Evolutionary conservation across 2,113 vertebrate species (phyloP), one percentile per base, ranked within the genome.

Genomic region (Saccopteryx bilineata): DNA sequence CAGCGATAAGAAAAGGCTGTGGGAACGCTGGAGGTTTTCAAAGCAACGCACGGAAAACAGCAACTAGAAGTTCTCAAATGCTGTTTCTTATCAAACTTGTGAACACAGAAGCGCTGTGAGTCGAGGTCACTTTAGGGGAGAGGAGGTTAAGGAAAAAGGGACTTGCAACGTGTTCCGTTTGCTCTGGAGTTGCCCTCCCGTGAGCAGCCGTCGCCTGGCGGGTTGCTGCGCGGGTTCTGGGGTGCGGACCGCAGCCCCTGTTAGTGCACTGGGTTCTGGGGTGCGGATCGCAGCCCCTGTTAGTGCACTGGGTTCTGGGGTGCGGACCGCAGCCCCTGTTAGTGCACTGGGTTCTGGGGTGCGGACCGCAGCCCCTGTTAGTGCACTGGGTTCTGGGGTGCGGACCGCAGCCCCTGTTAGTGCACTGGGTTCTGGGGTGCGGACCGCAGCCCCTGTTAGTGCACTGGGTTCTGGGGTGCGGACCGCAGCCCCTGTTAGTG

Each of bases 1-100:
- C 0, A n/a, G 18, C 48, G 26, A 39, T 13, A 28, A 93, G 88
- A 54, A 58, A 86, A 80, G 54, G 10, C 14, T 18, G 9, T 33
- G 2, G 1, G 52, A 69, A 39, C 11, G 21, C 31, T 56, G 0
- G 58, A 13, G 5, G 15, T 21, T 60, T 84, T n/a, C 33, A 23
- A 97, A 83, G 79, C 19, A 65, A 48, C 28, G 9, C 48, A 65
- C 13, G 4, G 8, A 68, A 92, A 80, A 61, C 50, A 46, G 97
- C 96, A 97, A 96, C 72, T 87, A 96, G 76, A 91, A 86, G 82
- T 65, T 98, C 97, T 97, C 95, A 95, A 96, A 96, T 91, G 95
- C 2, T 94, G 93, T 23, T 78, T 87, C 66, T 97, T 94, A 91
- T 90, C 96, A 98, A 81, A 65, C 52, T 93, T 97, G 75, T 85